Evolutionary conservation across 2,888 invertebrate genomes (phyloP), one percentile per base, ranked within the genome.

Genomic region (Hecatera dysodea): DNA sequence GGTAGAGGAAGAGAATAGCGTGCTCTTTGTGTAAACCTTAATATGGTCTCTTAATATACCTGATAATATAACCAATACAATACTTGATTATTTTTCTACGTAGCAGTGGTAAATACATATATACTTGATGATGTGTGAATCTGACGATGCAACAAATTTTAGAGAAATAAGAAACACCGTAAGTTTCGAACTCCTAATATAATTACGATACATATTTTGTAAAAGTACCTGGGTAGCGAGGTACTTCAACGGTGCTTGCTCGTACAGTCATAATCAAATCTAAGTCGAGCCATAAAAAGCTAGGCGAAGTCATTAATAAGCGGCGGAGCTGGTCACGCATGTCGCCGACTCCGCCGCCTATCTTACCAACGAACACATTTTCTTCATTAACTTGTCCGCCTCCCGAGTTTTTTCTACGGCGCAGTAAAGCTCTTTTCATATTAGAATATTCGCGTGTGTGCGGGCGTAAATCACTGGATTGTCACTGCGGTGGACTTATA

Each of bases 401-500:
- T 93, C 89, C 88, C 76, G 80, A 85, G 88, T 92, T 92, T 92
- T 93, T 93, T 93, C 82, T 88, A 90, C 88, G 88, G 86, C 89
- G 89, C 89, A 87, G 90, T 91, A 92, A 93, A 91, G 92, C 90
- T 91, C 92, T 90, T 92, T 93, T 90, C 91, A 92, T 93, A 93
- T 93, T 92, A 92, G 93, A 94, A 93, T 93, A 95, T 94, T 95
- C 93, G 95, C 95, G 95, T 95, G 95, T 95, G 92, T 93, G 93
- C 89, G 90, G 89, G 87, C 93, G 95, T 96, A 96, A 96, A 96
- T 96, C 95, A 96, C 93, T 93, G 94, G 94, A 96, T 96, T 96
- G 95, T 96, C 95, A 96, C 95, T 96, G 94, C 91, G 93, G 93
- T 86, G 90, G 93, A 95, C 93, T 96, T 96, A 96, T 95, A 96